Evolutionary conservation across 2,113 vertebrate genomes (phyloP).

Genomic region (Corythornis vintsioides): DNA sequence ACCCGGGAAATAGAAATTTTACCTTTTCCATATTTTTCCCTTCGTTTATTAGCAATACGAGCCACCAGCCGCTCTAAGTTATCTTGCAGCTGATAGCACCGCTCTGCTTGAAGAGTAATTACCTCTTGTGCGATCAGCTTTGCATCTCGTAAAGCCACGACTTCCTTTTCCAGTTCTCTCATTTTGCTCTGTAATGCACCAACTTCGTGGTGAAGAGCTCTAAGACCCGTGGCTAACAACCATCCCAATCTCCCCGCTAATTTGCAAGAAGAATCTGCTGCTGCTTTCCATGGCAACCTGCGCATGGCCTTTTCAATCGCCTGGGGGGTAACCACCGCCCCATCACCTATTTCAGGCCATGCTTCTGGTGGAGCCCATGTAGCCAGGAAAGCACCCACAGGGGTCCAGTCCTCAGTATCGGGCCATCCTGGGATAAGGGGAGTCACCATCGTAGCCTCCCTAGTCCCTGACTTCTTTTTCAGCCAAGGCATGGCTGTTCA

Average conservation of each 20-base stretch:
- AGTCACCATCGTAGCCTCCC: not conserved
- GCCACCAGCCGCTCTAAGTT: not conserved
- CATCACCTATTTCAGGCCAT: not conserved
- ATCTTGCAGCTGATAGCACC: not conserved
- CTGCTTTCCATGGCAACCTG: not conserved
- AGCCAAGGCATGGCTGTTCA: not conserved
- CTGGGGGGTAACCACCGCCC: not conserved
- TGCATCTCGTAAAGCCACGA: not conserved
- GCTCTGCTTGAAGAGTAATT: not conserved
- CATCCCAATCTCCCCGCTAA: not conserved
- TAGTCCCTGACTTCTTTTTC: not conserved
- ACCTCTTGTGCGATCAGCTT: not conserved
- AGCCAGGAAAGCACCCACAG: not conserved
- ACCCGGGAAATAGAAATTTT: not conserved
- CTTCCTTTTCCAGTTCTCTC: not conserved
- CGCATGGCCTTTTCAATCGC: rapidly evolving
- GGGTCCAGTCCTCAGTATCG: not conserved
- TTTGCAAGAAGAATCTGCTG: rapidly evolving
- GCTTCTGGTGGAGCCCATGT: not conserved
- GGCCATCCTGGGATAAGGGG: not conserved
- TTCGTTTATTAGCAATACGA: not conserved
- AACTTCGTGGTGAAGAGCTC: not conserved
- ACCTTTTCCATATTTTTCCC: not conserved
- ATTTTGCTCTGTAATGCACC: not conserved
- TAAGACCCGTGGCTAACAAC: not conserved